Conservation (phyloP, 2,888 invertebrate species). For the Megaustenia siamemsis region DNA sequence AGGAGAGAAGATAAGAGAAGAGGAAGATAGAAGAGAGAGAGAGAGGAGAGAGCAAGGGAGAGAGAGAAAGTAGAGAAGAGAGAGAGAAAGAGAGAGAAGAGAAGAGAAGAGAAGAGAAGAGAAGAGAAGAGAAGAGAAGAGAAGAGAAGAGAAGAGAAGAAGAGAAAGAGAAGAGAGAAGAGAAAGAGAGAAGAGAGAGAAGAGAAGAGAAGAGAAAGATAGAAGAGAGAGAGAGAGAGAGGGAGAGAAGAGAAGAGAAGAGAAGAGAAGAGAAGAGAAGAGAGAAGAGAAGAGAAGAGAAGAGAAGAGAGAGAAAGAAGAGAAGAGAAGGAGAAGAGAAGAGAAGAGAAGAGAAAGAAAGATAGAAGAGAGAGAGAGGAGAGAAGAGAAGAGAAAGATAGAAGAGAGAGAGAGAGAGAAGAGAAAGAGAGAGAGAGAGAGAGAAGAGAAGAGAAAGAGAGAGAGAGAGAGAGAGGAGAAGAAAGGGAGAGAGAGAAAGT, state of each 20-base stretch:
- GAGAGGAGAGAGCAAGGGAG: too few relatives aligned
- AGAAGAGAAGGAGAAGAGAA: background rate
- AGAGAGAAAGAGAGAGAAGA: background rate
- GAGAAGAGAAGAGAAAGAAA: background rate
- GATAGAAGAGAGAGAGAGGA: too few relatives aligned
- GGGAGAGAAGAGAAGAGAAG: background rate
- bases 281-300: background rate
- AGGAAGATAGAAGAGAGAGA: too few relatives aligned
- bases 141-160: background rate
- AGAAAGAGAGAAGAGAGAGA: background rate
- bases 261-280: background rate
- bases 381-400: too few relatives aligned
- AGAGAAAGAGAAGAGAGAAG: background rate
- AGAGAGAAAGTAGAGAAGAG: background rate
- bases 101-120: background rate
- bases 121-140: background rate
- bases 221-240: background rate
- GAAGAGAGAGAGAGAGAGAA: too few relatives aligned
- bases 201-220: background rate
- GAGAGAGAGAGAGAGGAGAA: slow-evolving; percentile 6
- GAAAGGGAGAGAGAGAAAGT: background rate
- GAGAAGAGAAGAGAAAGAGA: background rate
- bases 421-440: background rate
- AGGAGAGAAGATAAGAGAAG: too few relatives aligned
- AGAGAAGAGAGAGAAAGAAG: background rate